Evolutionary conservation across 2,797 vertebrate species (phyloP).

Genomic region (Orientallactaga sibirica): DNA sequence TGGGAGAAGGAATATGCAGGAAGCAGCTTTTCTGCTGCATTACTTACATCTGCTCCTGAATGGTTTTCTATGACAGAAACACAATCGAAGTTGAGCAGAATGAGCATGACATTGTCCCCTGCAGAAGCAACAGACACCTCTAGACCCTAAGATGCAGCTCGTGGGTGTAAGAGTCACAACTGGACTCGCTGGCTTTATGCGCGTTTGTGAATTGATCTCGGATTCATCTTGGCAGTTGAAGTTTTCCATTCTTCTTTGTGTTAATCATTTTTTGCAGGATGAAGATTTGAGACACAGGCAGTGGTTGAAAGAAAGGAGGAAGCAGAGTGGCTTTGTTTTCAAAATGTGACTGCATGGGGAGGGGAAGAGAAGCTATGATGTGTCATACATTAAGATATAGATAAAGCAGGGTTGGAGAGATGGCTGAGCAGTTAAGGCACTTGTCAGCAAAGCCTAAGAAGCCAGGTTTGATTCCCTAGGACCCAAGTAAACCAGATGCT

Average conservation of each 20-base stretch:
- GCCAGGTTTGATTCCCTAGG: too few species aligned
- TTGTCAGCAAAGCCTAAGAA: too few species aligned
- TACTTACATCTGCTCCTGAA: background rate
- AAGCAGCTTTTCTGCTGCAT: background rate
- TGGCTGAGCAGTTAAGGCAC: too few species aligned
- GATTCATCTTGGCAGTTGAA: conserved; percentile 48
- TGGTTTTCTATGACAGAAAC: conserved; percentile 46
- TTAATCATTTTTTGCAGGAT: conserved; percentile 66
- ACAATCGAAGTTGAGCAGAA: background rate
- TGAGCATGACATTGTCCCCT: background rate
- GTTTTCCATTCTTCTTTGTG: conserved; percentile 55
- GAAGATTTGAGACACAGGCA: conserved; percentile 39
- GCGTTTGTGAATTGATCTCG: conserved; percentile 20
- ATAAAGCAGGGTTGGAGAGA: too few species aligned
- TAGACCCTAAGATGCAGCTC: conserved; percentile 8
- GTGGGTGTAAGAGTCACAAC: background rate
- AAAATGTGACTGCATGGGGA: conserved; percentile 53
- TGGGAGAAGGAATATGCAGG: conserved; percentile 48
- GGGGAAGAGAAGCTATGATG: background rate
- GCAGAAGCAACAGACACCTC: background rate
- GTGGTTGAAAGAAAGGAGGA: conserved; percentile 49
- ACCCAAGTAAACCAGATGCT: too few species aligned
- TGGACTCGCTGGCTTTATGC: background rate
- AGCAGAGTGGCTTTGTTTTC: conserved; percentile 35
- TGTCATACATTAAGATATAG: background rate